phyloP scores from a whole-genome alignment of 1,140 invertebrate genomes.

The Euschistus heros region DNA sequence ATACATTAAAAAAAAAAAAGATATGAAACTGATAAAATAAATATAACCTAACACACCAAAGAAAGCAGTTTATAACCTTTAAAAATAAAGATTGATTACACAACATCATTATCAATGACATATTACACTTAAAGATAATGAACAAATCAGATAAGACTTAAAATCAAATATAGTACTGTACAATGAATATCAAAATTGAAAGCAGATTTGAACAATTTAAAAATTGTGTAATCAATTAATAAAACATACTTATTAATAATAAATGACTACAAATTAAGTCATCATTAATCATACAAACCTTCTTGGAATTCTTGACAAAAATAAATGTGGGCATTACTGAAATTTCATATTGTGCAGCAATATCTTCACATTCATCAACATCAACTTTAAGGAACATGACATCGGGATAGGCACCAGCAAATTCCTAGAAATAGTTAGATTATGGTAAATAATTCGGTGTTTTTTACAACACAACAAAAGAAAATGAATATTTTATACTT shows the following conservation, averaged over 20 bases:
- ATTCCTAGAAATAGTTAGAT: slow-evolving; percentile 40
- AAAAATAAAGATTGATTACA: neutral
- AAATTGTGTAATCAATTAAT: neutral
- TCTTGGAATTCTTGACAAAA: slow-evolving; percentile 66
- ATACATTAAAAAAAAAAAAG: slow-evolving; percentile 17
- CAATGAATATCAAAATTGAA: neutral
- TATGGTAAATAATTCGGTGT: neutral
- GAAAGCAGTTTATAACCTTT: too few species aligned
- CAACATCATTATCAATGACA: slow-evolving; percentile 7
- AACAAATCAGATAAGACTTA: neutral
- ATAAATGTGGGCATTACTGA: slow-evolving; percentile 88
- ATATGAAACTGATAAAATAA: neutral
- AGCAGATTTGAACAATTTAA: neutral
- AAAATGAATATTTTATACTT: slow-evolving; percentile 34
- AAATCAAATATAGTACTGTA: neutral
- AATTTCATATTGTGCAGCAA: slow-evolving; percentile 68
- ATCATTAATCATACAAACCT: slow-evolving; percentile 37
- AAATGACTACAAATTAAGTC: neutral
- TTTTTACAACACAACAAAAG: neutral
- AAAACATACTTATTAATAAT: neutral
- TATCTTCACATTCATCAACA: slow-evolving; percentile 79
- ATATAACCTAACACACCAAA: too few species aligned
- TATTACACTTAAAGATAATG: neutral
- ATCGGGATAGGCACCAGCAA: slow-evolving; percentile 38
- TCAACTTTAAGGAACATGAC: slow-evolving; percentile 65